These are phyloP conservation scores for Philypnodon macrostomus DNA, from an alignment of 2,797 vertebrate genomes.

Conservation along the genomic window DNA sequence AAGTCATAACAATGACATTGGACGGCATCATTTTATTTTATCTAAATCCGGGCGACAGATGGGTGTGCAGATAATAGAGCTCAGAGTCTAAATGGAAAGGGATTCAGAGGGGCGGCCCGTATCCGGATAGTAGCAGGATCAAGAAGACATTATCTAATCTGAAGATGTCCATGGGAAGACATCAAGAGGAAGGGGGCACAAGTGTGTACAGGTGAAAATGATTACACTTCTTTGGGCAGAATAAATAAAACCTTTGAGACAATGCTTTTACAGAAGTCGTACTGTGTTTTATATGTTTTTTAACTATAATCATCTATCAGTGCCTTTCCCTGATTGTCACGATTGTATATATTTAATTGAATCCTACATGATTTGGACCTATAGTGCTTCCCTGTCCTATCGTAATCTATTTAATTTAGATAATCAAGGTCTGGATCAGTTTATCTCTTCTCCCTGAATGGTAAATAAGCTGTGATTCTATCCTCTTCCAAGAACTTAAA, in stretches of 20 bases:
- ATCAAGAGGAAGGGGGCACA: background rate
- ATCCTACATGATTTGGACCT: too few species aligned
- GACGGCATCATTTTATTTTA: slow-evolving; percentile 48
- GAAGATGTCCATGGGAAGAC: slow-evolving; percentile 30
- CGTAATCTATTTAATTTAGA: too few species aligned
- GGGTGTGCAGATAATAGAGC: slow-evolving; percentile 58
- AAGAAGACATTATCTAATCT: slow-evolving; percentile 59
- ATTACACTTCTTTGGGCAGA: slow-evolving; percentile 21
- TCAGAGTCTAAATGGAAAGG: slow-evolving; percentile 34
- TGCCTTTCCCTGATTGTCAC: too few species aligned
- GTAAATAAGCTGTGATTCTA: too few species aligned
- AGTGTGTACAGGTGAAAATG: slow-evolving; percentile 11
- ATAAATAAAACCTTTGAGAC: slow-evolving; percentile 25
- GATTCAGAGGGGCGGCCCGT: slow-evolving; percentile 30
- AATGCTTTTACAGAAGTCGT: too few species aligned
- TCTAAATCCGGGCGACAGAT: slow-evolving; percentile 74
- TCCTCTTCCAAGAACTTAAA: too few species aligned
- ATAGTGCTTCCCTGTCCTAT: too few species aligned
- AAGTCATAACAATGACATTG: slow-evolving; percentile 75
- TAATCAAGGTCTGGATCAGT: too few species aligned
- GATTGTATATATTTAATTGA: too few species aligned
- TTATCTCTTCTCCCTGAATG: too few species aligned
- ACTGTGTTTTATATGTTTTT: too few species aligned
- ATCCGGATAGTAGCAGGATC: slow-evolving; percentile 51
- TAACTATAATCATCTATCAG: too few species aligned